phyloP scores from a whole-genome alignment of 2,797 vertebrate genomes.

The Gymnoscopelus microlampas region DNA sequence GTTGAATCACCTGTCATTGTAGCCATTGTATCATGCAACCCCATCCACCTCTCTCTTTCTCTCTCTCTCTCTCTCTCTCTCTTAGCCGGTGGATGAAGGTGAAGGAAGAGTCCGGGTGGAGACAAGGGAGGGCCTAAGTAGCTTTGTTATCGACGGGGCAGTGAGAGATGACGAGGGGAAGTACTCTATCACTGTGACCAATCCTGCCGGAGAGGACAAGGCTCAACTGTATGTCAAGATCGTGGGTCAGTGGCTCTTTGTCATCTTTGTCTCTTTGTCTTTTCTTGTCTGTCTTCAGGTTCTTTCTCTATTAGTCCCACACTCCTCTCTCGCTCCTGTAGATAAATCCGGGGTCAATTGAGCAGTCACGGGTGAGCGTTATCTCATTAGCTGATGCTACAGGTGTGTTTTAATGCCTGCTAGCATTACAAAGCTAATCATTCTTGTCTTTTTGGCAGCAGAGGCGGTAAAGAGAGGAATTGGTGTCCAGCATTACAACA shows the following conservation, averaged over 20 bases:
- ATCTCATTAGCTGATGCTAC: background rate
- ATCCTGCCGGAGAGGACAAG: constrained; percentile 86
- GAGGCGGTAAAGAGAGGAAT: no score
- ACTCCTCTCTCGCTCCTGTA: background rate
- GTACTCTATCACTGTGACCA: constrained; percentile 87
- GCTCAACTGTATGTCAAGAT: constrained; percentile 83
- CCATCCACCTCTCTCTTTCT: background rate
- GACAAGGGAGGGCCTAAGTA: constrained; percentile 79
- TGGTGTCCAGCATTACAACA: no score
- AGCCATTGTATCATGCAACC: no score
- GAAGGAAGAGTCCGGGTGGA: constrained; percentile 87
- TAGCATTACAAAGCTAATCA: background rate
- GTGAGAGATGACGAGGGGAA: constrained; percentile 82
- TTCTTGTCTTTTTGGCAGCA: background rate
- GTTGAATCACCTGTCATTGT: no score
- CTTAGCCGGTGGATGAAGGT: constrained; percentile 71
- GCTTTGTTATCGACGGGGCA: constrained; percentile 90
- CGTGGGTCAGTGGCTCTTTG: constrained; percentile 82
- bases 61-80: background rate
- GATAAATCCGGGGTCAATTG: no score
- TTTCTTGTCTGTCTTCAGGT: background rate
- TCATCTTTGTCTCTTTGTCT: background rate
- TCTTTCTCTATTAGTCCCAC: background rate
- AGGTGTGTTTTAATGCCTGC: background rate
- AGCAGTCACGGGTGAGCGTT: no score